Base-by-base conservation (phyloP, 2,888 invertebrate genomes). In the Drosophila paramelanica region DNA sequence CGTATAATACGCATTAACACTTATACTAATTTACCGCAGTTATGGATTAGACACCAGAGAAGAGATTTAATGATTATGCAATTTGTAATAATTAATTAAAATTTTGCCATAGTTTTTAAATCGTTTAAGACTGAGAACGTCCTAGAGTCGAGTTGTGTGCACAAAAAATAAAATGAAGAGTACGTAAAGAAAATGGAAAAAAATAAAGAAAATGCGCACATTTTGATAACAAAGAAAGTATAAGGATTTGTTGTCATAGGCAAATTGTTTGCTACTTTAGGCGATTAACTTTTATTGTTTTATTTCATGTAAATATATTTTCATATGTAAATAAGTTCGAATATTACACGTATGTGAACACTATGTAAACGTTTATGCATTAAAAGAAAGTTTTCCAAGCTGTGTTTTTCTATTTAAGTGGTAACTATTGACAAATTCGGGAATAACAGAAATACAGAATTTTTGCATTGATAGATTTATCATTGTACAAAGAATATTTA, bases 61-160 rank as follows among this genome's bases (percentile, higher is more conserved):
- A 74, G 71, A 83, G 85, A 83, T 83, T 83, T 83, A 81, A 73
- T 79, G 62, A 87, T 83, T 83, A 87, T 83, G 87, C 87, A 87
- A 83, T 74, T 83, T 83, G 85, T 83, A 83, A 83, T 83, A 79
- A 77, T 84, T 76, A 72, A 82, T 83, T 83, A 88, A 86, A 86
- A 89, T 90, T 90, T 90, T 90, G 90, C 90, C 90, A 90, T 90
- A 90, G 90, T 89, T 90, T 79, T 90, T 83, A 87, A 90, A 90
- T 90, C 88, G 90, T 85, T 91, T 88, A 92, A 92, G 92, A 92
- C 92, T 92, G 92, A 92, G 89, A 85, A 91, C 90, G 91, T 92
- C 91, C 91, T 92, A 90, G 88, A 90, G 77, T 81, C 71, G 59
- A 77, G 70, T 71, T 79, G 79, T 68, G 81, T 79, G 77, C 78